Percentiles rank a stretch among this genome's conserved stretches.
phyloP scores from a whole-genome alignment of 2,797 vertebrate species.

The Heliangelus exortis region DNA sequence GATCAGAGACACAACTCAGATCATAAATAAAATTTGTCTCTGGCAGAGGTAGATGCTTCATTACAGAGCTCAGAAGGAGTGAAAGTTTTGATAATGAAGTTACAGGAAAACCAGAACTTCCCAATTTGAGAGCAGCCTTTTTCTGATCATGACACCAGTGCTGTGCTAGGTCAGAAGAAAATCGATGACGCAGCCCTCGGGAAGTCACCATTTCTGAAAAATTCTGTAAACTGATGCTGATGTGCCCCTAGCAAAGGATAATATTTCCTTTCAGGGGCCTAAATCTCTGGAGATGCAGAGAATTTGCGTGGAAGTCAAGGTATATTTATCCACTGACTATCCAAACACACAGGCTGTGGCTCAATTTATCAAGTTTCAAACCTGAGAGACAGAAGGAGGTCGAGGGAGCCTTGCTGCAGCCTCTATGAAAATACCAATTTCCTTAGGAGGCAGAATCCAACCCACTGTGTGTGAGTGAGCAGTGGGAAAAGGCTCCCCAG shows the following conservation, averaged over 20 bases:
- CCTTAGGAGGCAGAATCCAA: not conserved
- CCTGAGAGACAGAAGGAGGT: not conserved
- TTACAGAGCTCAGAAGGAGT: not conserved
- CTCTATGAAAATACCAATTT: not conserved
- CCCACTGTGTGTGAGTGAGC: fast-evolving
- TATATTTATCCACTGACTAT: not conserved
- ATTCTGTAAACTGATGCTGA: not conserved
- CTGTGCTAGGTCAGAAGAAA: not conserved
- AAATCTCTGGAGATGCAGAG: not conserved
- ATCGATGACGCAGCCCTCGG: not conserved
- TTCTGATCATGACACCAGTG: not conserved
- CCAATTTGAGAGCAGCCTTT: not conserved
- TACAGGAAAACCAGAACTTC: conserved; percentile 28
- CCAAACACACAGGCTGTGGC: not conserved
- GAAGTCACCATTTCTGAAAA: not conserved
- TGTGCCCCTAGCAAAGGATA: not conserved
- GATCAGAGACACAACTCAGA: conserved; percentile 7
- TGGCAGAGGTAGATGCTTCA: conserved; percentile 34
- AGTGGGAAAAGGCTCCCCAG: not conserved
- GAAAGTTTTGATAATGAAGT: conserved; percentile 32
- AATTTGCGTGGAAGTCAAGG: not conserved
- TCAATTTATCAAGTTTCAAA: not conserved
- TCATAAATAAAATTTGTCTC: conserved; percentile 13
- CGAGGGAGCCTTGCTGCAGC: not conserved
- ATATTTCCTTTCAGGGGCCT: not conserved